A percentile compares a stretch with the other conserved stretches of the same genome.
Evolutionary conservation across 2,113 vertebrate species (phyloP).

Genomic region (Callospermophilus lateralis): DNA sequence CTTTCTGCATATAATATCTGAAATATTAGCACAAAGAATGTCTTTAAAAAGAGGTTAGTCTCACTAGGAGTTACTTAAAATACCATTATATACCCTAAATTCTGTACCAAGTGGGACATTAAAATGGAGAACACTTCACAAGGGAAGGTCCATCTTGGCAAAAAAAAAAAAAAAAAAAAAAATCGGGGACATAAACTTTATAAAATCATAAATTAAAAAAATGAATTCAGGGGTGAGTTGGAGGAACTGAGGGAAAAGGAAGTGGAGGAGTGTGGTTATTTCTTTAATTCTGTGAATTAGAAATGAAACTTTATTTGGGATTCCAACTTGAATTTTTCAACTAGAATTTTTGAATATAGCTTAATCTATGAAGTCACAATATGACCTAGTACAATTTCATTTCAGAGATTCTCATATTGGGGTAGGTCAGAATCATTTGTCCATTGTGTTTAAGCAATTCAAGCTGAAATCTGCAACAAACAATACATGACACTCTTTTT

Average conservation of each 20-base stretch:
- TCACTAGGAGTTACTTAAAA: not conserved
- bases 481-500: no score
- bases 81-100: not conserved
- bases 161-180: slow-evolving; percentile 2
- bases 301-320: slow-evolving; percentile 43
- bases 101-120: slow-evolving; percentile 1
- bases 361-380: not conserved
- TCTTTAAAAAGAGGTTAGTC: slow-evolving; percentile 46
- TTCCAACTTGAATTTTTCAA: slow-evolving; percentile 30
- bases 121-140: not conserved
- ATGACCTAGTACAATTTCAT: not conserved
- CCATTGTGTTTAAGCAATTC: not conserved
- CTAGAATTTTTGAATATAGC: not conserved
- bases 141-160: not conserved
- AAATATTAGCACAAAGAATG: slow-evolving; percentile 51
- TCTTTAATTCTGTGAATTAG: not conserved
- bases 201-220: slow-evolving; percentile 13
- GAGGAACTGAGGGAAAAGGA: slow-evolving; percentile 11
- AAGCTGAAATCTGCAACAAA: not conserved
- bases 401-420: slow-evolving; percentile 21
- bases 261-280: not conserved
- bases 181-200: not conserved
- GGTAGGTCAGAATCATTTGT: not conserved
- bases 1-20: slow-evolving; percentile 8
- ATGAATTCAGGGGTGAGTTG: not conserved